Conservation (phyloP, 92 coral and sea anemone genomes). For the Ricordea florida region DNA sequence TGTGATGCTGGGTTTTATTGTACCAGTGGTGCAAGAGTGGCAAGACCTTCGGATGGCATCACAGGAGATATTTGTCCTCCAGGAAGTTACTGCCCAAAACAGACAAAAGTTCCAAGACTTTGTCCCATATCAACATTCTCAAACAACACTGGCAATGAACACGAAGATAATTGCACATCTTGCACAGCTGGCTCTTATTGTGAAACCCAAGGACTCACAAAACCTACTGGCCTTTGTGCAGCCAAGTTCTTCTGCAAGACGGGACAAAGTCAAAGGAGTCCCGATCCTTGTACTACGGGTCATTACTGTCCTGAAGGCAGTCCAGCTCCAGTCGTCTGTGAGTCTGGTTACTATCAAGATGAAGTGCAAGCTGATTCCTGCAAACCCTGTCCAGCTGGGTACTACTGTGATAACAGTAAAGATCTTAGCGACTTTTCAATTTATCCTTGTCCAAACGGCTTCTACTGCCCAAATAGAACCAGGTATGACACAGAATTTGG, state of each 20-base stretch:
- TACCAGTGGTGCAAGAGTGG: slow-evolving; percentile 72
- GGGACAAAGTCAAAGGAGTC: slow-evolving; percentile 62
- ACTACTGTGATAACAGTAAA: slow-evolving; percentile 84
- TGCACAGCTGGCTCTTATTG: slow-evolving; percentile 90
- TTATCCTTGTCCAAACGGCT: slow-evolving; percentile 90
- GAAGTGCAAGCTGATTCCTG: slow-evolving; percentile 83
- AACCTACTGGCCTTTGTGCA: slow-evolving; percentile 78
- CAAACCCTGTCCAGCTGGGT: slow-evolving; percentile 89
- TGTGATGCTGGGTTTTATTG: slow-evolving; percentile 96
- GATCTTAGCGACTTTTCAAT: slow-evolving; percentile 73
- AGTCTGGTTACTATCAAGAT: slow-evolving; percentile 93
- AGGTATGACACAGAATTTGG: slow-evolving; percentile 84
- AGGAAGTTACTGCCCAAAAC: slow-evolving; percentile 76
- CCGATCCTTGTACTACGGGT: slow-evolving; percentile 68
- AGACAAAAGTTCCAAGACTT: slow-evolving; percentile 66
- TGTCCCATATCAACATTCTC: slow-evolving; percentile 89
- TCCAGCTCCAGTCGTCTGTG: slow-evolving; percentile 81
- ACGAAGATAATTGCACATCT: slow-evolving; percentile 43
- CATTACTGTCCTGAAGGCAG: slow-evolving; percentile 87
- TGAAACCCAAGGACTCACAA: slow-evolving; percentile 67
- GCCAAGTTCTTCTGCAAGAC: slow-evolving; percentile 86
- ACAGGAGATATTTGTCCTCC: slow-evolving; percentile 90
- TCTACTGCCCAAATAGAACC: slow-evolving; percentile 96
- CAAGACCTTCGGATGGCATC: slow-evolving; percentile 86
- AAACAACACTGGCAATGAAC: slow-evolving; percentile 84